Evolutionary conservation across 2,113 vertebrate genomes (phyloP), one percentile per base, ranked within the genome.

Genomic region (Mobula hypostoma): DNA sequence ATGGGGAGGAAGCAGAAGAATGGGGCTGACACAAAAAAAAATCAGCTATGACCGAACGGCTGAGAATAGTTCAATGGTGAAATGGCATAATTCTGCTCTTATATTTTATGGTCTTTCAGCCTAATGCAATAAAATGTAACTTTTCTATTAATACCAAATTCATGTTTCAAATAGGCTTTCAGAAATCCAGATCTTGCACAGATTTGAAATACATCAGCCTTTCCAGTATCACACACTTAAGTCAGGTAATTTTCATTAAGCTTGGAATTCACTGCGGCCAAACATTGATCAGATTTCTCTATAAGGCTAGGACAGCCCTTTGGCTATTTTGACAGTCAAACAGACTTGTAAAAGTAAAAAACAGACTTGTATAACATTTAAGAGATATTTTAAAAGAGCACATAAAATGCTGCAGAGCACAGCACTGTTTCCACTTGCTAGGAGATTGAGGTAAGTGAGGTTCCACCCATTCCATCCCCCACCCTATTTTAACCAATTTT

Each of bases 351-450:
- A 74, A 92, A 24, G 7, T 7, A 21, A 92, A 68, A 92, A 92
- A 48, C 32, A 72, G 83, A 72, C n/a, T 19, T 92, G 90, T 27
- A 68, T 92, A 92, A 92, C 66, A 92, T 92, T 92, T 92, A 40
- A 92, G 17, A 72, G 90, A 72, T 32, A 36, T 92, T 92, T 72
- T n/a, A 2, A 56, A 92, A 72, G 40, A 72, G 70, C 72, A 74
- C 11, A 66, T 72, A 66, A 48, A 14, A 83, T 40, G 21, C 48
- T 48, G 1, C 48, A 2, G 48, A 48, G 48, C 48, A 48, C 48
- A 48, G 48, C 48, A 48, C 48, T 48, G 48, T 48, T 48, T 48
- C 2, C 48, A 48, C 48, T 48, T 48, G 2, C 48, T 48, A 48
- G 48, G 48, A 48, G 48, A 48, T 48, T 48, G 48, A 48, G 48